phyloP scores from a whole-genome alignment of 2,888 invertebrate genomes.

The Dendrolimus houi region DNA sequence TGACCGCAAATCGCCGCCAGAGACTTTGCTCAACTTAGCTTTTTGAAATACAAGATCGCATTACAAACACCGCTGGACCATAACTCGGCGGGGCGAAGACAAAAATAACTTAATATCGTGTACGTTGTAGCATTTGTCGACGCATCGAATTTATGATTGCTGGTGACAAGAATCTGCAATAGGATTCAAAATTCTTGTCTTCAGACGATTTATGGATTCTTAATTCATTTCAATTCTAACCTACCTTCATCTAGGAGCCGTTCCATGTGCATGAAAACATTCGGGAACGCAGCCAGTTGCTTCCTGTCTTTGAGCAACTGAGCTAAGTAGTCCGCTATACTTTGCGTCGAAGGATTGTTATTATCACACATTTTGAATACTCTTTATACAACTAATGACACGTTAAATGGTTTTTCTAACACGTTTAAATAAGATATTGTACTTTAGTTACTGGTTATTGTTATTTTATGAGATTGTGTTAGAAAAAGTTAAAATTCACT shows the following conservation, averaged over 20 bases:
- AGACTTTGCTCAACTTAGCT: slow-evolving; percentile 64
- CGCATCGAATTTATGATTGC: slow-evolving; percentile 67
- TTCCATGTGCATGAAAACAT: slow-evolving; percentile 99
- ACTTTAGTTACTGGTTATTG: slow-evolving; percentile 71
- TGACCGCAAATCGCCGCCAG: slow-evolving; percentile 62
- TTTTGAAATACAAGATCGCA: slow-evolving; percentile 67
- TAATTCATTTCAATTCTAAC: slow-evolving; percentile 36
- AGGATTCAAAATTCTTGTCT: slow-evolving; percentile 31
- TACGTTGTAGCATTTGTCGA: slow-evolving; percentile 71
- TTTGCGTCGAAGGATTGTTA: slow-evolving; percentile 88
- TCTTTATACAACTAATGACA: slow-evolving; percentile 56
- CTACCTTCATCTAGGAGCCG: slow-evolving; percentile 99
- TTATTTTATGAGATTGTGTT: slow-evolving; percentile 73
- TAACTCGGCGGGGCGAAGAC: slow-evolving; percentile 73
- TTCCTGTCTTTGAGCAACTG: slow-evolving; percentile 99
- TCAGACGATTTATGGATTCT: slow-evolving; percentile 42
- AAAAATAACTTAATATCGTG: slow-evolving; percentile 75
- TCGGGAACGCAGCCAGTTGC: slow-evolving; percentile 99
- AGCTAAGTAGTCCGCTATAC: slow-evolving; percentile 99
- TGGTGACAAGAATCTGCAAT: slow-evolving; percentile 56
- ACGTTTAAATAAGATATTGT: slow-evolving; percentile 61
- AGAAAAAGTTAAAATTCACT: slow-evolving; percentile 73
- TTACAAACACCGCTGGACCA: slow-evolving; percentile 74
- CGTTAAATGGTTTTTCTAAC: slow-evolving; percentile 63
- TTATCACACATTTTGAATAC: slow-evolving; percentile 74